These are phyloP conservation scores for Metopia argyrocephala DNA, from an alignment of 2,888 invertebrate species.

Conservation along the genomic window DNA sequence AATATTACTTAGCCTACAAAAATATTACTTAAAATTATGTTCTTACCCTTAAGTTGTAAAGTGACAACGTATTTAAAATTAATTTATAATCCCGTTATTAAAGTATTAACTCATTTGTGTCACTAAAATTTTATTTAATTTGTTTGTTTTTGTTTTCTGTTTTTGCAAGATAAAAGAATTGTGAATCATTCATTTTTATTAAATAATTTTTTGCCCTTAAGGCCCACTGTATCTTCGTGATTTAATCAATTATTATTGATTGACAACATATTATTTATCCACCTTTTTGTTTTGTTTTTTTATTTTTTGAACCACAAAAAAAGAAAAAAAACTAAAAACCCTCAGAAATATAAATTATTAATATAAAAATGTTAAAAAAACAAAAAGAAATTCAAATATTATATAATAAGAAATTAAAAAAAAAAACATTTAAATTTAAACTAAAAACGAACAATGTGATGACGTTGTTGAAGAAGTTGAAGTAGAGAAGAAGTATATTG, in stretches of 20 bases:
- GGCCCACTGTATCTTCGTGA: slow-evolving; percentile 46
- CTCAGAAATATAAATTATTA: too few species aligned
- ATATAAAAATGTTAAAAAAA: too few species aligned
- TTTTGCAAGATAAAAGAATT: not conserved
- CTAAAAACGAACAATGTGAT: slow-evolving; percentile 4
- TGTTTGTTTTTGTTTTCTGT: not conserved
- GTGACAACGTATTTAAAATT: too few species aligned
- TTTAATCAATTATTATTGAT: slow-evolving; percentile 68
- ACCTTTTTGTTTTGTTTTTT: not conserved
- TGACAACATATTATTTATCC: slow-evolving; percentile 64
- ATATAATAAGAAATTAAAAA: slow-evolving; percentile 11
- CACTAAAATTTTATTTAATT: not conserved
- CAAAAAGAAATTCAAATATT: slow-evolving; percentile 2
- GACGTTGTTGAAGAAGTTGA: slow-evolving; percentile 10
- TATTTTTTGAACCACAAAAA: not conserved
- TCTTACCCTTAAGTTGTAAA: too few species aligned
- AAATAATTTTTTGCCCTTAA: slow-evolving; percentile 23
- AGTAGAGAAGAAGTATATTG: slow-evolving; percentile 7
- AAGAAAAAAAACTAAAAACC: not conserved
- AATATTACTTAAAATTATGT: too few species aligned
- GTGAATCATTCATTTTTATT: not conserved
- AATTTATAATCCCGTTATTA: too few species aligned
- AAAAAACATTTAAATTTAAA: not conserved
- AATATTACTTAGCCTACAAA: too few species aligned
- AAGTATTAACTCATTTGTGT: too few species aligned